Evolutionary conservation across 2,888 invertebrate genomes (phyloP).

Genomic region (Apocheima hispidaria): DNA sequence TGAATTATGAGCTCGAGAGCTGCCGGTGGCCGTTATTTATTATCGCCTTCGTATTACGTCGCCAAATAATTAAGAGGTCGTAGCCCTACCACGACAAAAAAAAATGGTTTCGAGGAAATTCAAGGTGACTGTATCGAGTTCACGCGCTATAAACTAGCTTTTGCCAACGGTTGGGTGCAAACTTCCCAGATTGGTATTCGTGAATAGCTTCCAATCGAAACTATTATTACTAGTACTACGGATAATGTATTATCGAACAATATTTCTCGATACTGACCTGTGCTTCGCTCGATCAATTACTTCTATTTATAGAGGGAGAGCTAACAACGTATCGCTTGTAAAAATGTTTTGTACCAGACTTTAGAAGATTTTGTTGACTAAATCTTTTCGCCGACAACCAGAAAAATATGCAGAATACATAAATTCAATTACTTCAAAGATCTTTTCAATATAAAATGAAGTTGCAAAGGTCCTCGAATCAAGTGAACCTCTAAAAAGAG

Average conservation of each 20-base stretch:
- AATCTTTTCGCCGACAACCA: not conserved
- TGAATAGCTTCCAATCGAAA: too few relatives aligned
- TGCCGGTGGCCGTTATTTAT: conserved; percentile 44
- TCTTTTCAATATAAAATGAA: conserved; percentile 7
- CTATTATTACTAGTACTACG: too few relatives aligned
- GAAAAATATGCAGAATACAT: conserved; percentile 3
- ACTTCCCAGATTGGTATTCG: not conserved
- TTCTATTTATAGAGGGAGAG: not conserved
- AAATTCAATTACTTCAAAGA: conserved; percentile 2
- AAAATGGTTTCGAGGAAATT: conserved; percentile 29
- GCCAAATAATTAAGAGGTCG: conserved; percentile 48
- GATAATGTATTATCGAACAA: too few relatives aligned
- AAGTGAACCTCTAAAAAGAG: conserved; percentile 8
- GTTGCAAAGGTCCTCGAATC: conserved; percentile 13
- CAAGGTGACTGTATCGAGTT: conserved; percentile 16
- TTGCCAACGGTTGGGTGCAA: not conserved
- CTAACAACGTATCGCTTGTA: too few relatives aligned
- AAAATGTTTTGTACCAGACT: too few relatives aligned
- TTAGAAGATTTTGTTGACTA: not conserved
- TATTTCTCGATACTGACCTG: too few relatives aligned
- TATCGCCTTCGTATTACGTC: conserved; percentile 48
- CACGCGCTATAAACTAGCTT: not conserved
- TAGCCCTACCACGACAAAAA: conserved; percentile 35
- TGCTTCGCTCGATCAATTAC: not conserved
- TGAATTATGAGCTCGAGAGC: conserved; percentile 17